Base-by-base conservation (phyloP, 1,140 invertebrate species). In the Manduca sexta region DNA sequence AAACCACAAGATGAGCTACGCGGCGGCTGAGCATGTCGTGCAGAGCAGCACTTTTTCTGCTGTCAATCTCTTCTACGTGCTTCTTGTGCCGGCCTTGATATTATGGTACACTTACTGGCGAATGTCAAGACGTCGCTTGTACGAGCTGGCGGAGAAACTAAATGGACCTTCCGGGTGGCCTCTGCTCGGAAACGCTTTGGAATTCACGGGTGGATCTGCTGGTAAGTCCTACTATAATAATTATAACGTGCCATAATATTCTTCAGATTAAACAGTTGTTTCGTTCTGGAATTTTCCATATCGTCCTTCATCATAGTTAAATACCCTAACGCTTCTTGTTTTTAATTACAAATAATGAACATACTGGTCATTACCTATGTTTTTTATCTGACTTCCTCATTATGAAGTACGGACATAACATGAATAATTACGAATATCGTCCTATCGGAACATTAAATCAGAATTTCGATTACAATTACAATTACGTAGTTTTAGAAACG, bases 21-120 rank as follows among this genome's bases (percentile, higher is more conserved):
- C 80, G 42, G 64, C 69, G 1, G 64, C 78, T 1, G 81, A 84
- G 45, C 72, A 55, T 33, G 69, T 79, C 38, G 69, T 66, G 35
- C 65, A 52, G 16, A 59, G 52, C 60, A 70, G 67, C 64, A 74
- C 75, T 0, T 82, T 78, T 46, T 86, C 89, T 11, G 90, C 88
- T 5, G 84, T 80, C 5, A 88, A 69, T 52, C 78, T 92, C 13
- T 93, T 93, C 67, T 90, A 92, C 47, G 87, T 90, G 34, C 88
- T 94, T 10, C 75, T 94, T 12, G 64, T 93, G 8, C 92, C 93
- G 8, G 90, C 91, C 0, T 4, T 92, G 6, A 65, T 91, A 0
- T 84, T 94, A 7, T 93, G 88, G 81, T 92, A 90, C 69, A 83
- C 90, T 15, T 94, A 94, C 76, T 94, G 92, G 89, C 88, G 89